Evolutionary conservation across 1,140 invertebrate species (phyloP).

Genomic region (Papilio helenus): DNA sequence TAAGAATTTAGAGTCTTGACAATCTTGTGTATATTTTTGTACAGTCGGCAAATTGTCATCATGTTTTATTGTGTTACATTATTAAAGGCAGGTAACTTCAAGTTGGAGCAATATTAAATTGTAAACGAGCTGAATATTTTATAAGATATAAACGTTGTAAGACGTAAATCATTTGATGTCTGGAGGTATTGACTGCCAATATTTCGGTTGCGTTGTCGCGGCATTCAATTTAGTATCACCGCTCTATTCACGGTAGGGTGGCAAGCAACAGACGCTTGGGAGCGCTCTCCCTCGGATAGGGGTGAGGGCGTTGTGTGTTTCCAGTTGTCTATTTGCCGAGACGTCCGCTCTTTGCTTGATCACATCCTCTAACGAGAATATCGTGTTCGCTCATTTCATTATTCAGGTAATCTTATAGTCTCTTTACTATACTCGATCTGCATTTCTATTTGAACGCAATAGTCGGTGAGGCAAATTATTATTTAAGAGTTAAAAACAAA

Average conservation of each 20-base stretch:
- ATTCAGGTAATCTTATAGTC: neutral
- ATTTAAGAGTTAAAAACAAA: too few species aligned
- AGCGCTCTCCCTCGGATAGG: neutral
- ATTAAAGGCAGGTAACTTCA: too few species aligned
- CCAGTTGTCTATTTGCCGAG: neutral
- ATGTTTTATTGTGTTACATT: too few species aligned
- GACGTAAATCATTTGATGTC: neutral
- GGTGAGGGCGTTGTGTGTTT: neutral
- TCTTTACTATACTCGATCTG: neutral
- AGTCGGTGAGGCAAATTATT: too few species aligned
- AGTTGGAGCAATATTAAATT: too few species aligned
- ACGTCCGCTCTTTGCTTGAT: conserved; percentile 4
- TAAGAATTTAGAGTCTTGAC: too few species aligned
- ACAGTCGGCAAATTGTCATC: too few species aligned
- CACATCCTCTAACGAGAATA: neutral
- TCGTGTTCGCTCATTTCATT: conserved; percentile 1
- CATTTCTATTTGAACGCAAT: neutral
- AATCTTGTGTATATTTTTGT: too few species aligned
- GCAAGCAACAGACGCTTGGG: neutral
- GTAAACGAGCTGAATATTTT: neutral
- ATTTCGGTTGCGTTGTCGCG: neutral
- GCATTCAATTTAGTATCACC: conserved; percentile 10
- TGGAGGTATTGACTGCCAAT: neutral
- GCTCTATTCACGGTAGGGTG: neutral
- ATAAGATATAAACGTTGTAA: neutral